These are phyloP conservation scores for Trichonephila clavata DNA, from an alignment of 1,140 invertebrate genomes.

Conservation along the genomic window DNA sequence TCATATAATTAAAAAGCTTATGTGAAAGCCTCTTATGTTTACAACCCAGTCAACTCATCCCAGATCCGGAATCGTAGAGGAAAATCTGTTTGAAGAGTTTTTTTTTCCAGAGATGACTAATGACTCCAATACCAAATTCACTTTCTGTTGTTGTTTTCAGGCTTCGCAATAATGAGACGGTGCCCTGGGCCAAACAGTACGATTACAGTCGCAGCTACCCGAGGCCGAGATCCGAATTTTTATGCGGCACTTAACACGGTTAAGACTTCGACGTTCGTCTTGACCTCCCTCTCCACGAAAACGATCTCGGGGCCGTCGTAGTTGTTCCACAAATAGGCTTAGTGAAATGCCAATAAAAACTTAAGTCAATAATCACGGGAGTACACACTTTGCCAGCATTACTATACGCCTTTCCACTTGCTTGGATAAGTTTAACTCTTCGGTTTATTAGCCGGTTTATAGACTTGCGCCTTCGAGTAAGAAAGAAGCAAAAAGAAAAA, in stretches of 20 bases:
- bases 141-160: not conserved
- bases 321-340: constrained; percentile 64
- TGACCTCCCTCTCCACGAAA: not conserved
- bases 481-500: not conserved
- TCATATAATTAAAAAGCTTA: too few species aligned
- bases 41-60: not conserved
- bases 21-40: too few species aligned
- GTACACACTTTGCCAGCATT: constrained; percentile 49
- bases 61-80: not conserved
- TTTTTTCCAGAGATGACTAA: not conserved
- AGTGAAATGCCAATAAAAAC: constrained; percentile 69
- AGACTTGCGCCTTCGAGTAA: constrained; percentile 42
- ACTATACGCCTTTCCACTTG: constrained; percentile 37
- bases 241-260: constrained; percentile 55
- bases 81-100: not conserved
- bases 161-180: not conserved
- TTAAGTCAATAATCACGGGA: constrained; percentile 69
- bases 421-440: constrained; percentile 69
- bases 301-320: not conserved
- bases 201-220: not conserved
- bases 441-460: constrained; percentile 66
- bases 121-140: not conserved
- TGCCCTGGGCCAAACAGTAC: not conserved
- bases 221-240: constrained; percentile 36
- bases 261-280: constrained; percentile 8